Percentiles rank a stretch among this genome's conserved stretches.
Conservation (phyloP, 1,140 invertebrate genomes). For the Agrypnia vestita region DNA sequence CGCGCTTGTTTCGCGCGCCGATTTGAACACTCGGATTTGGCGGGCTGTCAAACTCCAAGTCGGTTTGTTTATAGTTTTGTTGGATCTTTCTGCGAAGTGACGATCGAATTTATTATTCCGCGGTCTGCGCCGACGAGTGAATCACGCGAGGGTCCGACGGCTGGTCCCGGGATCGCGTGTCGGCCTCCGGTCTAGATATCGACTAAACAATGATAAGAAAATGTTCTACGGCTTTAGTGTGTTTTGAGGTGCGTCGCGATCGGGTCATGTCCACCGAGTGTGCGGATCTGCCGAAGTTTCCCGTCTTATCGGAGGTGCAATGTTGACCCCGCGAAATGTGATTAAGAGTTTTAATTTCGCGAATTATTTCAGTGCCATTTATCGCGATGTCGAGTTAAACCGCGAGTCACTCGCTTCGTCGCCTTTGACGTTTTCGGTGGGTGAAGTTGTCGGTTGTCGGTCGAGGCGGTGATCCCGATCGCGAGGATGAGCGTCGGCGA, state of each 20-base stretch:
- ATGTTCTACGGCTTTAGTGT: background rate
- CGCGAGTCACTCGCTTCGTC: background rate
- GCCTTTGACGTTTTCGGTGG: background rate
- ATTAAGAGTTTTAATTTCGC: conserved; percentile 15
- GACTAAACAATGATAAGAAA: conserved; percentile 54
- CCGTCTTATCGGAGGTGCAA: background rate
- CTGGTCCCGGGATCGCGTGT: conserved; percentile 27
- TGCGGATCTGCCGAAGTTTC: background rate
- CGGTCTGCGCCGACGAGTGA: conserved; percentile 7
- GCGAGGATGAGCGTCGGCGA: conserved; percentile 64
- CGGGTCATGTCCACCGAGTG: conserved; percentile 10
- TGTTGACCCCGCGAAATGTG: conserved; percentile 42
- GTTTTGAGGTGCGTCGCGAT: conserved; percentile 22
- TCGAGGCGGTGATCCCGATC: background rate
- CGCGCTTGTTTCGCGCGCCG: conserved; percentile 26
- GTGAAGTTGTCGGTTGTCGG: background rate
- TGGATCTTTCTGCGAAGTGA: background rate
- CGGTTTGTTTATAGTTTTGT: conserved; percentile 25
- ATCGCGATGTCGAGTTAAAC: background rate
- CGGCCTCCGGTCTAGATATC: conserved; percentile 46
- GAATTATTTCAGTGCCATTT: background rate
- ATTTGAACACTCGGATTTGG: conserved; percentile 36
- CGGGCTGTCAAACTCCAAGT: conserved; percentile 31
- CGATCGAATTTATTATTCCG: conserved; percentile 23
- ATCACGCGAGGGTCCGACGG: conserved; percentile 36